Evolutionary conservation across 2,888 invertebrate genomes (phyloP).

Genomic region (Thysanoteuthis rhombus): DNA sequence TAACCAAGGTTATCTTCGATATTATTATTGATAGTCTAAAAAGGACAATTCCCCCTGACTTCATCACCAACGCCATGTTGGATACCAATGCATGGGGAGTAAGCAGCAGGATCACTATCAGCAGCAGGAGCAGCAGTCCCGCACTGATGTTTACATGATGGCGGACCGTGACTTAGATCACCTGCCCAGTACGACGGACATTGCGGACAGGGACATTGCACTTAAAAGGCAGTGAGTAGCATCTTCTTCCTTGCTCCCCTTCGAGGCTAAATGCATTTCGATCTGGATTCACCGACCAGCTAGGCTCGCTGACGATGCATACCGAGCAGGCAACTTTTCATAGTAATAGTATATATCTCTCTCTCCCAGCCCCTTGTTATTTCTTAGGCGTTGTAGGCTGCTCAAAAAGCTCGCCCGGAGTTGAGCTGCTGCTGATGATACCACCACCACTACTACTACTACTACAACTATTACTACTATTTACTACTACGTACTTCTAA

Average conservation of each 20-base stretch:
- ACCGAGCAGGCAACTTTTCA: neutral
- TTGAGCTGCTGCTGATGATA: neutral
- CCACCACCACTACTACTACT: neutral
- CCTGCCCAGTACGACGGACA: slow-evolving; percentile 24
- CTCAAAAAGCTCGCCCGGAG: neutral
- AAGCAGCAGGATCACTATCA: no score
- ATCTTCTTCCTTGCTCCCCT: neutral
- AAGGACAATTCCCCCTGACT: neutral
- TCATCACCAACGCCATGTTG: neutral
- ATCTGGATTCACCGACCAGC: neutral
- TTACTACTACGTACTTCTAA: neutral
- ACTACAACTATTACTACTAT: neutral
- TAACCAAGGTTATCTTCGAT: neutral
- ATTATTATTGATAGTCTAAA: neutral
- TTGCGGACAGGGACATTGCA: slow-evolving; percentile 29
- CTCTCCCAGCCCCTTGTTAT: neutral
- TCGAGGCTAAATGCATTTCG: neutral
- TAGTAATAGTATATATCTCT: no score
- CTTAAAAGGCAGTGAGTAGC: slow-evolving; percentile 21
- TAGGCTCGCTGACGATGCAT: neutral
- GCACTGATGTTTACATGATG: slow-evolving; percentile 30
- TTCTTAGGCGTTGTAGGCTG: neutral
- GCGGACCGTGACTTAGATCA: slow-evolving; percentile 27
- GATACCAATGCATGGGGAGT: slow-evolving; percentile 19
- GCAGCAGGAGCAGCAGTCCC: slow-evolving; percentile 30